phyloP scores from a whole-genome alignment of 2,888 invertebrate genomes.

The Chrysomela aeneicollis region DNA sequence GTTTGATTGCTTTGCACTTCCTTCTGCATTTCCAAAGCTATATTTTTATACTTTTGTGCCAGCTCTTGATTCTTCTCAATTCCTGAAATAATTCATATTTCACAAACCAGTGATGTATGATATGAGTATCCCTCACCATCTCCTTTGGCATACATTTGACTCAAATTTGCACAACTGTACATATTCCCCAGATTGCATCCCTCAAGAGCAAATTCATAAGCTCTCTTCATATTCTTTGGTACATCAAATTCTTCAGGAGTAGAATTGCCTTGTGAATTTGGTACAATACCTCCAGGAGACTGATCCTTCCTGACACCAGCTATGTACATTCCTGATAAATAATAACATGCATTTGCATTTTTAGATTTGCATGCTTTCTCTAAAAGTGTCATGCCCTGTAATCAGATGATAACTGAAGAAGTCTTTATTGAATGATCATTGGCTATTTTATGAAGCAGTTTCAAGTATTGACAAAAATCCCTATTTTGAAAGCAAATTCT shows the following conservation, averaged over 20 bases:
- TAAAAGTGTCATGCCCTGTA: slow-evolving; percentile 63
- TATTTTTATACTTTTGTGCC: slow-evolving; percentile 75
- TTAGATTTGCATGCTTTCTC: slow-evolving; percentile 63
- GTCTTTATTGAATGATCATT: too few species aligned
- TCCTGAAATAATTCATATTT: slow-evolving; percentile 49
- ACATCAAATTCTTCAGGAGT: slow-evolving; percentile 54
- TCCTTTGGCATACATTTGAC: slow-evolving; percentile 85
- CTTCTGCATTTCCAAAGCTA: slow-evolving; percentile 75
- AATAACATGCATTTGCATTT: slow-evolving; percentile 71
- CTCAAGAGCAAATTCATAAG: slow-evolving; percentile 78
- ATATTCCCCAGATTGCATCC: slow-evolving; percentile 87
- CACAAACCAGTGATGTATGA: too few species aligned
- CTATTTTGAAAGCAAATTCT: too few species aligned
- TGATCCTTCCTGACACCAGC: slow-evolving; percentile 70
- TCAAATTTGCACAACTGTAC: slow-evolving; percentile 89
- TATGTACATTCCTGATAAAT: slow-evolving; percentile 81
- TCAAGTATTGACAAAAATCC: too few species aligned
- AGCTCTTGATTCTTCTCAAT: slow-evolving; percentile 74
- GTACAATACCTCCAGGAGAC: slow-evolving; percentile 24
- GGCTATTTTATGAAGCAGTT: too few species aligned
- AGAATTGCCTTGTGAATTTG: slow-evolving; percentile 15
- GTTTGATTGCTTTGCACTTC: slow-evolving; percentile 64
- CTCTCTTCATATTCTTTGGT: slow-evolving; percentile 76
- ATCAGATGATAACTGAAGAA: slow-evolving; percentile 25
- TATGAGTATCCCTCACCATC: slow-evolving; percentile 68